A percentile compares a stretch with the other conserved stretches of the same genome.
Evolutionary conservation across 1,140 invertebrate genomes (phyloP).

Genomic region (Drosophila pachea): DNA sequence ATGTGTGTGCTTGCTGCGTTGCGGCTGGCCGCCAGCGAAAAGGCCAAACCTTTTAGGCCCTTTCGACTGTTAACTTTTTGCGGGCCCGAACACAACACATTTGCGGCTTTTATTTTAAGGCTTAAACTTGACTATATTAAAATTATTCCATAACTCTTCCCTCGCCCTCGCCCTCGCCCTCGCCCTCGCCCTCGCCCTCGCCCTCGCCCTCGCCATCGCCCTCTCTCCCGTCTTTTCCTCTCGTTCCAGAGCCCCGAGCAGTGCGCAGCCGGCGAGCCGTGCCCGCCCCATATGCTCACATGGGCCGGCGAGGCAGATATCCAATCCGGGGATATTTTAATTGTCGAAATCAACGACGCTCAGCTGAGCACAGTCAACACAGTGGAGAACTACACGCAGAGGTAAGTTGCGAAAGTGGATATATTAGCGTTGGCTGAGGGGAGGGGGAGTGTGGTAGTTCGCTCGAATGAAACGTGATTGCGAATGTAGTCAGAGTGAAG

Average conservation of each 20-base stretch:
- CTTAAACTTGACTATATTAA: constrained; percentile 33
- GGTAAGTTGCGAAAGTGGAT: constrained; percentile 45
- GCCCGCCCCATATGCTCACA: constrained; percentile 81
- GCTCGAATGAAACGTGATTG: too few species aligned
- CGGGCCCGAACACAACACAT: constrained; percentile 25
- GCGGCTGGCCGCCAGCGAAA: constrained; percentile 12
- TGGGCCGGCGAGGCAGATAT: constrained; percentile 84
- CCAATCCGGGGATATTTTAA: constrained; percentile 84
- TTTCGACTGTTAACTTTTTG: constrained; percentile 42
- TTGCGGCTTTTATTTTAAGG: constrained; percentile 24
- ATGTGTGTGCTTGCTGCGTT: constrained; percentile 3
- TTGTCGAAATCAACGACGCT: constrained; percentile 84
- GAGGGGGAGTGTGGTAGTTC: not conserved
- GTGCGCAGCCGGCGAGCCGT: constrained; percentile 78
- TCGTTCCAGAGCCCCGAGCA: constrained; percentile 80
- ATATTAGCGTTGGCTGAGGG: not conserved
- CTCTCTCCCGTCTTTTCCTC: too few species aligned
- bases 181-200: too few species aligned
- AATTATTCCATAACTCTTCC: constrained; percentile 19
- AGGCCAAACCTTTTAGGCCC: constrained; percentile 52
- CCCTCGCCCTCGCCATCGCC: too few species aligned
- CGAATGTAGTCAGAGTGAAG: too few species aligned
- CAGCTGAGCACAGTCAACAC: constrained; percentile 74
- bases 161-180: too few species aligned
- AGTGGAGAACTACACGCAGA: constrained; percentile 71